These are phyloP conservation scores for Gibbula magus DNA, from an alignment of 2,888 invertebrate species.

Conservation along the genomic window DNA sequence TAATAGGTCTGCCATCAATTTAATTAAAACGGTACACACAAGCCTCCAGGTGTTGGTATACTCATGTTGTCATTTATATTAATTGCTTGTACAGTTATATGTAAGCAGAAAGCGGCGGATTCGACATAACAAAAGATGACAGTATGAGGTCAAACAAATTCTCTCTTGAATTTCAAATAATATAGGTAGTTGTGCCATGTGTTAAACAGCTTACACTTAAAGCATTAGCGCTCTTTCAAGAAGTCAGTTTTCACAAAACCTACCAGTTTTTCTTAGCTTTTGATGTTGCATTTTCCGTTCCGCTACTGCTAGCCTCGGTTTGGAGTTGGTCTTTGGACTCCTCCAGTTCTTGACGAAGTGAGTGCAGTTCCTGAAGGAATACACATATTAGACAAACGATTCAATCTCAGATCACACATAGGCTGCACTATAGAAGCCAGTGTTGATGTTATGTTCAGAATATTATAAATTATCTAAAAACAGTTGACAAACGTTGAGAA, in stretches of 20 bases:
- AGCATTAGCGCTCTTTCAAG: too few relatives aligned
- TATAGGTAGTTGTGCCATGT: too few relatives aligned
- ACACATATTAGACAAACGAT: not conserved
- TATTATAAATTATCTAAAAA: not conserved
- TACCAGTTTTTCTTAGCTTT: constrained; percentile 41
- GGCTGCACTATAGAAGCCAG: not conserved
- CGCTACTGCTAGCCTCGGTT: constrained; percentile 22
- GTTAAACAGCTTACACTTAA: too few relatives aligned
- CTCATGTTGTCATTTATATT: too few relatives aligned
- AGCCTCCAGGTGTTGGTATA: too few relatives aligned
- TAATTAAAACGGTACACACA: too few relatives aligned
- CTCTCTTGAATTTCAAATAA: too few relatives aligned
- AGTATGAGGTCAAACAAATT: too few relatives aligned
- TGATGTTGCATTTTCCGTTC: constrained; percentile 22
- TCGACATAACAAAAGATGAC: too few relatives aligned
- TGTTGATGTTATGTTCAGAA: not conserved
- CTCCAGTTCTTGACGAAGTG: constrained; percentile 45
- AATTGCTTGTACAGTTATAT: too few relatives aligned
- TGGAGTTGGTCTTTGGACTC: constrained; percentile 37
- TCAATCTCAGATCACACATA: not conserved
- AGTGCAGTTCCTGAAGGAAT: constrained; percentile 36
- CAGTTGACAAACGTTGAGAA: not conserved
- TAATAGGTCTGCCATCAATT: too few relatives aligned
- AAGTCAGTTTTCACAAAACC: not conserved
- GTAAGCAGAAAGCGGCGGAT: too few relatives aligned